Evolutionary conservation across 2,113 vertebrate genomes (phyloP), one percentile per base, ranked within the genome.

Genomic region (Sapajus apella): DNA sequence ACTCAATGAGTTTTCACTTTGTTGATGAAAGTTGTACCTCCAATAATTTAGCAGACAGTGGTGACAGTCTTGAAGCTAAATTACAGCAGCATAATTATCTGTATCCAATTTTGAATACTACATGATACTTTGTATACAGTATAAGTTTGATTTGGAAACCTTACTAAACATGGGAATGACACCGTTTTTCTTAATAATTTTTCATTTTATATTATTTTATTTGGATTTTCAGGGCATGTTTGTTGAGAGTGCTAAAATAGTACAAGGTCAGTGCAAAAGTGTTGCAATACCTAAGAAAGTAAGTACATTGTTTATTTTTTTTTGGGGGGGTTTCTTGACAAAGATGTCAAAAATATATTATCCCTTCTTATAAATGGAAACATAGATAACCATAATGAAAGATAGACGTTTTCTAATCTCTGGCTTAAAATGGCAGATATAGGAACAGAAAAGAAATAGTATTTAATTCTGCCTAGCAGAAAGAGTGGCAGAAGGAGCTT

Each of bases 191-290:
- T 61, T 16, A 79, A 50, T 82, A 52, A 35, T 23, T 94, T 97
- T 97, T 47, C 12, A 95, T 56, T 95, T 83, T 1, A 92, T 94
- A 82, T 91, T 52, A 86, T 85, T 97, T 85, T 91, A 90, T 58
- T 92, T 87, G 10, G 32, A 94, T 79, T 87, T 3, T 79, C 7
- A 86, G 52, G 17, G 27, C 16, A 70, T 88, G 27, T 27, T 3
- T 96, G 43, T 87, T 96, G 50, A 88, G 6, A 76, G 4, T 70
- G 13, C 2, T 47, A 77, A 96, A 68, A 56, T n/a, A 76, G 21
- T n/a, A 1, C 16, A 86, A 95, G 90, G 14, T 40, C 32, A 90
- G 17, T 58, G 12, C 20, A 50, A 88, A 91, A 50, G 3, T 80
- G 6, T 87, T 61, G 9, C 5, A 61, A 83, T 73, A 77, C 32